These are phyloP conservation scores for Dasyprocta punctata DNA, from an alignment of 2,113 vertebrate genomes.

Conservation along the genomic window DNA sequence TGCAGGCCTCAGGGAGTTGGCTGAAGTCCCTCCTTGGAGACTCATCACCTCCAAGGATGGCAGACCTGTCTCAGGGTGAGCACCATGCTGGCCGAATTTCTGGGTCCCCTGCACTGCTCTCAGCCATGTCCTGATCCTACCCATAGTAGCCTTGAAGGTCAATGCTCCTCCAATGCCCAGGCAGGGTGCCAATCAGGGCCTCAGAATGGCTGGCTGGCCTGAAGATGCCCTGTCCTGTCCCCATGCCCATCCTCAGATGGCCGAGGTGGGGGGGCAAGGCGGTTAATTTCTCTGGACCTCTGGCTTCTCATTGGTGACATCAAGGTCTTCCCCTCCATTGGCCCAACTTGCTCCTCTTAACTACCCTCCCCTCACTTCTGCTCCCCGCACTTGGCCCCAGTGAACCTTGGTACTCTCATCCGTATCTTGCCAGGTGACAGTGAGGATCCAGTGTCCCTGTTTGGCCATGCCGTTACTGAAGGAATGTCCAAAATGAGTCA, in stretches of 20 bases:
- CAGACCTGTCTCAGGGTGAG: fast-evolving
- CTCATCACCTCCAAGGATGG: not conserved
- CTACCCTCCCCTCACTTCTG: not conserved
- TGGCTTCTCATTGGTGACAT: not conserved
- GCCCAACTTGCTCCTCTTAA: not conserved
- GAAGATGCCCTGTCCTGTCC: fast-evolving
- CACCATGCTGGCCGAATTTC: not conserved
- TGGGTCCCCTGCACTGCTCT: not conserved
- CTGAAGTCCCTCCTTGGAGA: not conserved
- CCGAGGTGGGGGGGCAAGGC: not conserved
- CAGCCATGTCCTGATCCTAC: not conserved
- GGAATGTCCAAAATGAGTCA: not conserved
- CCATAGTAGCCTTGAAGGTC: not conserved
- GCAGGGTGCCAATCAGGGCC: not conserved
- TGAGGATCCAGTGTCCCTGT: not conserved
- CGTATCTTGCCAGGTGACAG: not conserved
- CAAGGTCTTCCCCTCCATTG: not conserved
- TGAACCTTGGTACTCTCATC: not conserved
- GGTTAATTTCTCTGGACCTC: not conserved
- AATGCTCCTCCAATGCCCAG: not conserved
- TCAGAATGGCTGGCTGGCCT: not conserved
- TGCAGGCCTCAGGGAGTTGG: not conserved
- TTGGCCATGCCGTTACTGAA: not conserved
- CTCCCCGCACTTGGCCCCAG: not conserved
- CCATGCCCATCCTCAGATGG: not conserved